These are phyloP conservation scores for Tokudaia muenninki DNA, from an alignment of 2,797 vertebrate species.

Conservation along the genomic window DNA sequence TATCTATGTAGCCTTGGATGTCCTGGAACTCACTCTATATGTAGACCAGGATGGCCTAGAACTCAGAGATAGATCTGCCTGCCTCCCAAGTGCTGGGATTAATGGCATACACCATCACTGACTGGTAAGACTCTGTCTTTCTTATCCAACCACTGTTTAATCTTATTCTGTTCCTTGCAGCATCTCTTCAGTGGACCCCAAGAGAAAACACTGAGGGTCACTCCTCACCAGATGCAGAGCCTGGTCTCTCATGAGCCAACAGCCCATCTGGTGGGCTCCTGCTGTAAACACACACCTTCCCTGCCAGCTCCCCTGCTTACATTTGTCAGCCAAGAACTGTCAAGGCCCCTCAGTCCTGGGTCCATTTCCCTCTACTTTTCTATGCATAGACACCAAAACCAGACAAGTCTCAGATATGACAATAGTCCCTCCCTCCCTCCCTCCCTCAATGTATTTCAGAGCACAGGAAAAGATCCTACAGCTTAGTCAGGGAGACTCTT, in stretches of 20 bases:
- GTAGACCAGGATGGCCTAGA: not conserved
- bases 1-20: not conserved
- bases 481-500: not conserved
- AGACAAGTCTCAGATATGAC: not conserved
- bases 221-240: not conserved
- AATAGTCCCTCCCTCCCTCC: too few species aligned
- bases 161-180: not conserved
- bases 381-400: not conserved
- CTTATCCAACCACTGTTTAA: not conserved
- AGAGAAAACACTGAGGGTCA: not conserved
- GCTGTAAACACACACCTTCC: not conserved
- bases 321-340: not conserved
- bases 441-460: not conserved
- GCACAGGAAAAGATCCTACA: not conserved
- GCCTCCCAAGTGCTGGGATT: not conserved
- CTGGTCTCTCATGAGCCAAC: not conserved
- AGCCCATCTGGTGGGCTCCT: not conserved
- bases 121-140: not conserved
- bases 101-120: not conserved
- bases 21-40: not conserved
- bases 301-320: not conserved
- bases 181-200: not conserved
- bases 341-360: not conserved
- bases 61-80: not conserved
- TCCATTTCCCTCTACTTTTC: not conserved